These are phyloP conservation scores for Oncorhynchus nerka DNA, from an alignment of 2,113 vertebrate genomes.

Conservation along the genomic window DNA sequence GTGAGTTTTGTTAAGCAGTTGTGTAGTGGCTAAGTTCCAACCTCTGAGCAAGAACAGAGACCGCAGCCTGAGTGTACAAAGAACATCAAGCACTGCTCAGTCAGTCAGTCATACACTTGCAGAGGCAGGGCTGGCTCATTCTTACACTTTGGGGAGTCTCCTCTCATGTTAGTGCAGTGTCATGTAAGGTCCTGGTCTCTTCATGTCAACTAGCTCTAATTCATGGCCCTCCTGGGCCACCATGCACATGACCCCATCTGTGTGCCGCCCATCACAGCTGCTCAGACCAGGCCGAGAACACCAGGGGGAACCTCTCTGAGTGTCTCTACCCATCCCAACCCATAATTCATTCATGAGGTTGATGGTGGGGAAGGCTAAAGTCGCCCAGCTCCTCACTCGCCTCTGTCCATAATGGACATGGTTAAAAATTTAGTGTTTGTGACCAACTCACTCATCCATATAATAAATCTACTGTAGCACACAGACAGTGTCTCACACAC, in stretches of 20 bases:
- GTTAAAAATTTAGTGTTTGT: slow-evolving; percentile 48
- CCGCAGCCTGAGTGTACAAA: not conserved
- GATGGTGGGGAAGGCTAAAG: slow-evolving; percentile 15
- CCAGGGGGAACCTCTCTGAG: not conserved
- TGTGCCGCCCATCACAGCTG: slow-evolving; percentile 51
- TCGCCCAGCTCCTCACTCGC: not conserved
- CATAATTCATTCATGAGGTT: slow-evolving; percentile 37
- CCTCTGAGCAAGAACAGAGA: not conserved
- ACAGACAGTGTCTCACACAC: not conserved
- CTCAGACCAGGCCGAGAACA: slow-evolving; percentile 27
- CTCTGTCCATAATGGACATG: slow-evolving; percentile 36
- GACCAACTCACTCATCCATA: slow-evolving; percentile 25
- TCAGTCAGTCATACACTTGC: not conserved
- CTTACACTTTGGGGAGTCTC: not conserved
- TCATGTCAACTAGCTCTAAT: slow-evolving; percentile 49
- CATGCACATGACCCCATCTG: slow-evolving; percentile 56
- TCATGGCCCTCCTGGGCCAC: slow-evolving; percentile 52
- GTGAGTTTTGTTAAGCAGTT: slow-evolving; percentile 11
- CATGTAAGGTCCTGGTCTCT: slow-evolving; percentile 12
- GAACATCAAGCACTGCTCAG: not conserved
- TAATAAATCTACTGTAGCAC: slow-evolving; percentile 4
- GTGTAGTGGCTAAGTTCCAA: not conserved
- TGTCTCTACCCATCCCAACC: slow-evolving; percentile 14
- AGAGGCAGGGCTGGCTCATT: not conserved
- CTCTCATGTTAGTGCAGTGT: not conserved